phyloP scores from a whole-genome alignment of 2,113 vertebrate genomes.

The Hucho hucho region DNA sequence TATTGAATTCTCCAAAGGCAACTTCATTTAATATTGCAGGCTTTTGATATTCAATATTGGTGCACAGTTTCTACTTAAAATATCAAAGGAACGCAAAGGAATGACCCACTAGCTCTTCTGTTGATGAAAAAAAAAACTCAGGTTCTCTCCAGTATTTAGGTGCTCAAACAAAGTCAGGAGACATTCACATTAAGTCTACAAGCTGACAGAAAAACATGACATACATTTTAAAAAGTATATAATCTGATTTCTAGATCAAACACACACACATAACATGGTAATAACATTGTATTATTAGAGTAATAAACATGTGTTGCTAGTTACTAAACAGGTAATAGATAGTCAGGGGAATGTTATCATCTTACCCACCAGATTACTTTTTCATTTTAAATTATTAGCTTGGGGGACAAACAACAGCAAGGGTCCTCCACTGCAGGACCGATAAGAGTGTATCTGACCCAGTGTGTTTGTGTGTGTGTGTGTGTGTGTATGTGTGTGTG shows the following conservation, averaged over 20 bases:
- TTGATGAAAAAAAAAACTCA: too few relatives aligned
- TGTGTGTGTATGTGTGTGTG: conserved; percentile 9
- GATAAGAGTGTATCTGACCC: conserved; percentile 69
- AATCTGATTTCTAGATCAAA: conserved; percentile 41
- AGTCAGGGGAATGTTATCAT: conserved; percentile 38
- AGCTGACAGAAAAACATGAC: conserved; percentile 19
- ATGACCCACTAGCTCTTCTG: too few relatives aligned
- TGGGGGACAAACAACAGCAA: conserved; percentile 53
- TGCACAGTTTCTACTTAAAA: too few relatives aligned
- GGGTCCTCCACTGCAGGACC: conserved; percentile 51
- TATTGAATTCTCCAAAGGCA: too few relatives aligned
- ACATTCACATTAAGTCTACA: conserved; percentile 48
- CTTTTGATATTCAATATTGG: too few relatives aligned
- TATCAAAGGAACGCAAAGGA: too few relatives aligned
- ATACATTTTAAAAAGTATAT: conserved; percentile 38
- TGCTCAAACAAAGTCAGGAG: conserved; percentile 41
- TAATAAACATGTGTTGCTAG: conserved; percentile 37
- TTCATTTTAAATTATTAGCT: too few relatives aligned
- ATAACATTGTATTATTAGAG: conserved; percentile 14
- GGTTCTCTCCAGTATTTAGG: conserved; percentile 28
- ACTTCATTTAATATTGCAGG: too few relatives aligned
- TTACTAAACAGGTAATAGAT: conserved; percentile 46
- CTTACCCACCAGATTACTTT: conserved; percentile 49
- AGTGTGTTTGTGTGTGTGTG: conserved; percentile 27
- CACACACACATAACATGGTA: conserved; percentile 22